phyloP scores from a whole-genome alignment of 2,888 invertebrate species.

The Chrysomela aeneicollis region DNA sequence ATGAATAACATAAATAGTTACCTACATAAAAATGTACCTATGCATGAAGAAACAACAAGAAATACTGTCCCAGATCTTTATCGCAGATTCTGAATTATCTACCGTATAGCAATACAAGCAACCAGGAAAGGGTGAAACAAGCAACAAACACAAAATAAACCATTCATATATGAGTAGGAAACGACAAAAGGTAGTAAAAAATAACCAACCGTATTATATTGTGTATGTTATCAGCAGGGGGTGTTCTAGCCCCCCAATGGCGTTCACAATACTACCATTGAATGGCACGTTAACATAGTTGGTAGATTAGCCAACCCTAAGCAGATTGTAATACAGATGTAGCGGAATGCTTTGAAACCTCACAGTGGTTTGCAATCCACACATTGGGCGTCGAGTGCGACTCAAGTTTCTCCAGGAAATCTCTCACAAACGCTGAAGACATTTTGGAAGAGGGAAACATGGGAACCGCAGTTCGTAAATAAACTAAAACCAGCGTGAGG shows the following conservation, averaged over 20 bases:
- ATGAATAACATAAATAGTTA: background rate
- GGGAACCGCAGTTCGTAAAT: slow-evolving; percentile 14
- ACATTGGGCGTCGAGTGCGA: slow-evolving; percentile 44
- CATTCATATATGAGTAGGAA: slow-evolving; percentile 50
- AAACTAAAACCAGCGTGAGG: slow-evolving; percentile 14
- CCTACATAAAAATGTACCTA: background rate
- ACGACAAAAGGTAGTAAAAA: slow-evolving; percentile 50
- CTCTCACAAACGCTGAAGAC: slow-evolving; percentile 33
- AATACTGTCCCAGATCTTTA: background rate
- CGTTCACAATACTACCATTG: slow-evolving; percentile 51
- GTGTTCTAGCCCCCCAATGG: slow-evolving; percentile 51
- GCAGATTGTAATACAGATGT: slow-evolving; percentile 54
- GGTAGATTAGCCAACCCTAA: slow-evolving; percentile 50
- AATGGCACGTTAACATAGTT: slow-evolving; percentile 41
- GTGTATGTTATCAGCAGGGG: slow-evolving; percentile 52
- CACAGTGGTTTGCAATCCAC: slow-evolving; percentile 44
- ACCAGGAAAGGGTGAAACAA: slow-evolving; percentile 39
- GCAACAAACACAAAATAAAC: slow-evolving; percentile 47
- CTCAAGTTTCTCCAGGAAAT: slow-evolving; percentile 44
- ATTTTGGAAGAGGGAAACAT: slow-evolving; percentile 15
- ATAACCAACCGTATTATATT: slow-evolving; percentile 49
- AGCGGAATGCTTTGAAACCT: slow-evolving; percentile 50
- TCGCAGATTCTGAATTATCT: background rate
- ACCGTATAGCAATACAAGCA: background rate
- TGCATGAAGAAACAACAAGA: background rate